These are phyloP conservation scores for Mycteria americana DNA, from an alignment of 2,797 vertebrate species.

Conservation along the genomic window DNA sequence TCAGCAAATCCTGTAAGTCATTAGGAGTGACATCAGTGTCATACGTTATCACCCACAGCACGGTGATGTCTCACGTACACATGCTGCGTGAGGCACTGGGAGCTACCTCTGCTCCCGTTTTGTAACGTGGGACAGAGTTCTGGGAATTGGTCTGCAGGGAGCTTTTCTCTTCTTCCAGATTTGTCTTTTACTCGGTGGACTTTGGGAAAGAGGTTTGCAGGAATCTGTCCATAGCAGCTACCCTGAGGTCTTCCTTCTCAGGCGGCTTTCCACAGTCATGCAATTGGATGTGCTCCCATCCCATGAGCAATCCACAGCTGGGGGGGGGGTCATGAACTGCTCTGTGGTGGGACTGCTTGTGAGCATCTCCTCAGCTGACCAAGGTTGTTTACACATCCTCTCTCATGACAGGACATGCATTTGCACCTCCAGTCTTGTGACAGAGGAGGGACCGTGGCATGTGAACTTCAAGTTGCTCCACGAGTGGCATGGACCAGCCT, in stretches of 20 bases:
- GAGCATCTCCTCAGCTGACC: background rate
- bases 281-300: background rate
- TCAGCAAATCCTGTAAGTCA: background rate
- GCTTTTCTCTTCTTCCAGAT: background rate
- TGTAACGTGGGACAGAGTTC: background rate
- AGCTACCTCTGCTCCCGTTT: background rate
- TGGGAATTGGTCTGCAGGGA: background rate
- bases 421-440: background rate
- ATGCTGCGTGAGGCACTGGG: background rate
- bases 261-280: rapidly evolving
- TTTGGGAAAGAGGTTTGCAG: background rate
- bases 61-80: background rate
- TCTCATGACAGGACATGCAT: background rate
- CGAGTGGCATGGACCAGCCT: background rate
- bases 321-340: background rate
- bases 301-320: background rate
- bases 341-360: background rate
- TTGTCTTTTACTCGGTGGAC: background rate
- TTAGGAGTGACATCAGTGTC: background rate
- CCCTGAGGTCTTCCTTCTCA: background rate
- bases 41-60: background rate
- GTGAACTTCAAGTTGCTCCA: background rate
- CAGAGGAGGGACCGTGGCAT: background rate
- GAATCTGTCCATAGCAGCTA: background rate
- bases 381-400: background rate